phyloP scores from a whole-genome alignment of 53 echinoderm and acorn worm species.

The Paracentrotus lividus region DNA sequence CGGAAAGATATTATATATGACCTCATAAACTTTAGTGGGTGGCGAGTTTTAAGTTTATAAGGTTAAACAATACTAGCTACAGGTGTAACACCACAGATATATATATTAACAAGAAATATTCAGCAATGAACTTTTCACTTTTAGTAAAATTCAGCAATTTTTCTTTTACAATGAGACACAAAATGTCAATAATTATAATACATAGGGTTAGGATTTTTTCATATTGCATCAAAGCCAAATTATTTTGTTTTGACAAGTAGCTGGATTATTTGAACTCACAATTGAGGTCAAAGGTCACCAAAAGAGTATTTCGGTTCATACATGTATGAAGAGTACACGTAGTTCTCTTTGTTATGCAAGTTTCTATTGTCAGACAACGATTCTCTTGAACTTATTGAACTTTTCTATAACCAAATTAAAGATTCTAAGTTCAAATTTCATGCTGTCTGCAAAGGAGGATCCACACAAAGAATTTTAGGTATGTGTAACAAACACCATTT shows the following conservation, averaged over 20 bases:
- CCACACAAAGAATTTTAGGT: background rate
- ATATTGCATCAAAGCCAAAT: background rate
- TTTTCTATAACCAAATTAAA: background rate
- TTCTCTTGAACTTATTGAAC: constrained; percentile 14
- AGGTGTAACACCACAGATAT: background rate
- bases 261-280: background rate
- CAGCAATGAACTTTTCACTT: constrained; percentile 4
- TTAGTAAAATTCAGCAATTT: background rate
- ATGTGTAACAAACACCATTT: background rate
- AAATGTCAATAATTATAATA: background rate
- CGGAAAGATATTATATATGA: background rate
- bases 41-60: background rate
- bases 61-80: background rate
- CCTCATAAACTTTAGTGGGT: constrained; percentile 26
- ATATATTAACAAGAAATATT: background rate
- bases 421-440: constrained; percentile 14
- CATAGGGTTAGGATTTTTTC: too few relatives aligned
- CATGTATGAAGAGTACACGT: background rate
- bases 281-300: background rate
- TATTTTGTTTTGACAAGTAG: background rate
- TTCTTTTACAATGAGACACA: background rate
- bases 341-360: background rate
- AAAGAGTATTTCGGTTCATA: background rate
- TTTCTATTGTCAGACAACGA: background rate
- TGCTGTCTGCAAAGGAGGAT: background rate